Percentiles rank a stretch among this genome's conserved stretches.
Conservation (phyloP, 2,113 vertebrate genomes). For the Scalopus aquaticus region DNA sequence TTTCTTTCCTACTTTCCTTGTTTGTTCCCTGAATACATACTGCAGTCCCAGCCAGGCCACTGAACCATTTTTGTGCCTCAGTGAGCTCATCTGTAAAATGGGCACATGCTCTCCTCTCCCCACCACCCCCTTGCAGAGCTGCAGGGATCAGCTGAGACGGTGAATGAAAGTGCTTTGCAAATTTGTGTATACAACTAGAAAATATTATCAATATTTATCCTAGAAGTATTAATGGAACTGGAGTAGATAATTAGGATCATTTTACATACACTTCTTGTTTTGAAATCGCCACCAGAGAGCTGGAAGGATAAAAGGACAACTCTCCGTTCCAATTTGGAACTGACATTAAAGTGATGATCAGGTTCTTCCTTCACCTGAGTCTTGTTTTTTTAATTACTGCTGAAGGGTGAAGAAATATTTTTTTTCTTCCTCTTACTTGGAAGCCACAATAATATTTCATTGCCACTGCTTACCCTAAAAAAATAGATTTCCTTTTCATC, state of each 20-base stretch:
- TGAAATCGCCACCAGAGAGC: constrained; percentile 59
- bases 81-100: constrained; percentile 7
- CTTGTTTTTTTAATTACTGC: constrained; percentile 79
- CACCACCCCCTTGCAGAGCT: not conserved
- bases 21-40: not conserved
- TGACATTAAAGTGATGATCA: constrained; percentile 75
- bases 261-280: constrained; percentile 70
- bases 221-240: constrained; percentile 18
- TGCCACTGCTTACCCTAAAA: constrained; percentile 85
- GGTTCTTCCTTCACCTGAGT: constrained; percentile 48
- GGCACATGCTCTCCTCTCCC: not conserved
- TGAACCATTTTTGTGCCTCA: not conserved
- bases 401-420: constrained; percentile 81
- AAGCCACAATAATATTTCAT: constrained; percentile 87
- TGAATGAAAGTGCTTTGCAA: not conserved
- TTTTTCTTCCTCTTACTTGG: constrained; percentile 64
- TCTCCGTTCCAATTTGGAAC: constrained; percentile 54
- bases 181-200: not conserved
- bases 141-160: not conserved
- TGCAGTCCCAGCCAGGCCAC: no score
- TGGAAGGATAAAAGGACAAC: constrained; percentile 59
- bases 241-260: constrained; percentile 70
- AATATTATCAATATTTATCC: constrained; percentile 49
- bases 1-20: not conserved
- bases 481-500: constrained; percentile 88